Base-by-base conservation (phyloP, 2,888 invertebrate genomes). In the Leucophora obtusa region DNA sequence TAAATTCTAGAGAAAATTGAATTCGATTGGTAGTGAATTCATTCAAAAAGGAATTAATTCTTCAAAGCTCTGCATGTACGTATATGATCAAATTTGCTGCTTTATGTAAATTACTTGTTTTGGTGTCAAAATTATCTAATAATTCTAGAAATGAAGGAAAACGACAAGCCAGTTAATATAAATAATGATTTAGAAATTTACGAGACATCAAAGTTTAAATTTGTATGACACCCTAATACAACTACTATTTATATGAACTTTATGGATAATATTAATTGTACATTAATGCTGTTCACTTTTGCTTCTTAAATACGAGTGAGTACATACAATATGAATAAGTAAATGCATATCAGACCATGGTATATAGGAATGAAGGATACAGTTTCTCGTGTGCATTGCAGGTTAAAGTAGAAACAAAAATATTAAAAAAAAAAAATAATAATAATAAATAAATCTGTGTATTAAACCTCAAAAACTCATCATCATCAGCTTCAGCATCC, bases 401-500 rank as follows among this genome's bases (percentile, higher is more conserved):
- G n/a, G 43, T 69, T 62, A 21, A 47, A 62, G n/a, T 9, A 43
- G 15, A 28, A 15, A 28, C 1, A 24, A 24, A 38, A 11, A 38
- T 38, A 2, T 38, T 11, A 1, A 47, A 47, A n/a, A 15, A 56
- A 56, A 63, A 65, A 60, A 66, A 66, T 21, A 75, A 69, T 21
- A 60, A 38, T 69, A 56, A 58, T 72, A 73, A 62, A 79, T 70
- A 80, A 80, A 72, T 68, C 76, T 80, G 58, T 59, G 53, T 33
- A 69, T 68, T 72, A 80, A 80, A 80, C 80, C 80, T 72, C 76
- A 80, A 76, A 76, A 80, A 65, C 72, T 80, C 76, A 72, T 80
- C 76, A 72, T 80, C 71, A 74, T 54, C 68, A 58, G 28, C 28
- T 28, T 43, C 72, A 60, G 15, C 35, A 63, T 53, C 53, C 62